These are phyloP conservation scores for Frankliniella fusca DNA, from an alignment of 2,888 invertebrate genomes.

Conservation along the genomic window DNA sequence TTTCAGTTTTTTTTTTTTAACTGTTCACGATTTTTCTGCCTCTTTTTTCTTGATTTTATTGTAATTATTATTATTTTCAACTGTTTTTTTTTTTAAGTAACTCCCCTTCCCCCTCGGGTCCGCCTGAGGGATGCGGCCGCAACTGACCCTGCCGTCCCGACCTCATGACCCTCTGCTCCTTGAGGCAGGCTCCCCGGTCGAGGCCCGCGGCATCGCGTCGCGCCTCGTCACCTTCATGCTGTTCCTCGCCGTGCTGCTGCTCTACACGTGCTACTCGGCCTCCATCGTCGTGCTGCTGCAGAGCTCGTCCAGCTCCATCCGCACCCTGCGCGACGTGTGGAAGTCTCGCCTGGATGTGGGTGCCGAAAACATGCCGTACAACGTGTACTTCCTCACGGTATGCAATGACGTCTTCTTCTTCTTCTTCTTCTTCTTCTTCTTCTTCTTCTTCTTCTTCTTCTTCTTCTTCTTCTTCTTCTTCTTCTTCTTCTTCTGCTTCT, in stretches of 20 bases:
- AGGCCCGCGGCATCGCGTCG: slow-evolving; percentile 33
- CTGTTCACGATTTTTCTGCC: no score
- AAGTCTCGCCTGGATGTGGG: slow-evolving; percentile 35
- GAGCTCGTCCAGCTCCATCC: slow-evolving; percentile 35
- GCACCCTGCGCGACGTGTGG: slow-evolving; percentile 35
- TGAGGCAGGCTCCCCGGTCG: slow-evolving; percentile 34
- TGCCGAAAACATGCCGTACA: slow-evolving; percentile 35
- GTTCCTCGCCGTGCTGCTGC: slow-evolving; percentile 36
- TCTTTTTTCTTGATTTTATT: no score
- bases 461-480: no score
- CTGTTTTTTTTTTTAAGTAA: no score
- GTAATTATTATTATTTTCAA: no score
- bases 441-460: no score
- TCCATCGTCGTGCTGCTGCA: slow-evolving; percentile 37
- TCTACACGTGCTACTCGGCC: slow-evolving; percentile 37
- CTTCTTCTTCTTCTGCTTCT: no score
- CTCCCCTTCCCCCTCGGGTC: no score
- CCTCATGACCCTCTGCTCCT: neutral
- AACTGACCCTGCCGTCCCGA: neutral
- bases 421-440: neutral
- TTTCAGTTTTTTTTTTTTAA: no score
- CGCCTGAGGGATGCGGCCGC: no score
- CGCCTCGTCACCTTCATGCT: slow-evolving; percentile 35
- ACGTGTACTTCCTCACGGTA: slow-evolving; percentile 34
- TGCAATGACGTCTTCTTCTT: neutral